Base-by-base conservation (phyloP, 1,140 invertebrate species). In the Dendroctonus valens region DNA sequence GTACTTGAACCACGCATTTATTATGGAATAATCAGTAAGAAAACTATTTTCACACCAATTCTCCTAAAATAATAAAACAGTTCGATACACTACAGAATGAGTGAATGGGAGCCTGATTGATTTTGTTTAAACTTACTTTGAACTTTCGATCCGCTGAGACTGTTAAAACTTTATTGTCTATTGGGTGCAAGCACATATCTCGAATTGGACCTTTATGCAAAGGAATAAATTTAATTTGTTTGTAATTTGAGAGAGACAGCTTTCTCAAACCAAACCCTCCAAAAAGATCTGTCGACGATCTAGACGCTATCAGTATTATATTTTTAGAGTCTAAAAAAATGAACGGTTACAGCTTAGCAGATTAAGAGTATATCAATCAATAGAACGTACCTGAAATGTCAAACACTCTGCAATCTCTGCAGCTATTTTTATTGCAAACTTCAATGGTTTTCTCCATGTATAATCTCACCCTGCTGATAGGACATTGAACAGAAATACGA, bases 221-320 rank as follows among this genome's bases (percentile, higher is more conserved):
- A 57, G 84, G 83, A 40, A 89, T 76, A 65, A 86, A 87, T 67
- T 81, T 82, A 6, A 79, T 80, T 12, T 81, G 70, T 70, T 79
- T 83, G 53, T 89, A 89, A 41, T 83, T 85, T 1, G 84, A 73
- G 0, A 85, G 82, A 74, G 87, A 87, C 0, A 95, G 81, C 79
- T 90, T 92, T 71, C 87, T 84, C 8, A 96, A 80, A 1, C 93
- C 93, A 78, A 85, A 93, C 5, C 89, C 87, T 1, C 86, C 83
- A 77, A 93, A 93, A 6, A 93, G 71, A 6, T 77, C 72, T 72
- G 86, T 91, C 2, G 80, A 77, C 6, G 87, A 89, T 59, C 87
- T 88, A 12, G 71, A 50, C 72, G 92, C 89, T 0, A 91, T 89
- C 0, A 89, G 83, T 68, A 88, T 83, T 7, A 92, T 67, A 72